A percentile compares a stretch with the other conserved stretches of the same genome.
Evolutionary conservation across 2,113 vertebrate species (phyloP).

Genomic region (Muscicapa adusta): DNA sequence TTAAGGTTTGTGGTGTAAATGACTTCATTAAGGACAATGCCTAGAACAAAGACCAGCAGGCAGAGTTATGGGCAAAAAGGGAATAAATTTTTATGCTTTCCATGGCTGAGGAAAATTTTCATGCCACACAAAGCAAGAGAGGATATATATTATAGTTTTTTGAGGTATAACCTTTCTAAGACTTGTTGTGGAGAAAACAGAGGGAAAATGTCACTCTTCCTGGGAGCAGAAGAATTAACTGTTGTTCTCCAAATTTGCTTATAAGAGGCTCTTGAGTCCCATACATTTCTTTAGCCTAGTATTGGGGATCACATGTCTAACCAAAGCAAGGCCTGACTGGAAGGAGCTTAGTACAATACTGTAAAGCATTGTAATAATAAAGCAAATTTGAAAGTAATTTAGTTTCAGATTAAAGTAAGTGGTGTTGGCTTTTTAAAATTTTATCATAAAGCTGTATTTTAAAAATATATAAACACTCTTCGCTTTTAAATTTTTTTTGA

Average conservation of each 20-base stretch:
- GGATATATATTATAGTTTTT: neutral
- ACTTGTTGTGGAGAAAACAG: neutral
- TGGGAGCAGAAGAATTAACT: neutral
- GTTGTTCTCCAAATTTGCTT: neutral
- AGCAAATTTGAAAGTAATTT: neutral
- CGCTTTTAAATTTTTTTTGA: neutral
- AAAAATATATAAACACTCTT: neutral
- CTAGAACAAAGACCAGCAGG: neutral
- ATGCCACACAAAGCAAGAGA: neutral
- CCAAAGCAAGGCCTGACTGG: neutral
- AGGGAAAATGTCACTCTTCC: neutral
- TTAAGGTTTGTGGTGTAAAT: neutral
- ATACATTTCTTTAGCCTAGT: neutral
- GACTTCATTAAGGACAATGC: neutral
- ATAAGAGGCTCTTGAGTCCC: neutral
- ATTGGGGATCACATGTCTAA: neutral
- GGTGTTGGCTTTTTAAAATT: accelerated
- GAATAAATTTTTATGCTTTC: neutral
- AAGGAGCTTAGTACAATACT: neutral
- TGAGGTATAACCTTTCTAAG: neutral
- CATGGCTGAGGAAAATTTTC: neutral
- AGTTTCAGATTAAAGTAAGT: neutral
- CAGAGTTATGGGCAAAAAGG: neutral
- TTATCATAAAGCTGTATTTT: neutral
- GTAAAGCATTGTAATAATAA: neutral